Conservation (phyloP, 2,888 invertebrate genomes). For the Tipula vernalis region DNA sequence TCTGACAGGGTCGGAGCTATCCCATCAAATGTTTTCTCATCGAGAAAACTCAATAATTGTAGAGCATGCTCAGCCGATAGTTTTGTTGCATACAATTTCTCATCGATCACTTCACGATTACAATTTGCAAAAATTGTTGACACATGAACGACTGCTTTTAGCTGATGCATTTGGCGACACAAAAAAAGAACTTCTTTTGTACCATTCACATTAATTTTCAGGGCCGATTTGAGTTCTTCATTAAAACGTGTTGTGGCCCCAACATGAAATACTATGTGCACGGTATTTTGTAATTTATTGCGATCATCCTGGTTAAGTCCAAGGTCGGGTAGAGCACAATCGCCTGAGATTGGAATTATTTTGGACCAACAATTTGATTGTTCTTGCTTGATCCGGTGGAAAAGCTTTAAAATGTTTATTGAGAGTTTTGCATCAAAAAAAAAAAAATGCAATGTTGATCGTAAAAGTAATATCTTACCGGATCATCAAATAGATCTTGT, state of each 20-base stretch:
- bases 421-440: neutral
- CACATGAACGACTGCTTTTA: slow-evolving; percentile 50
- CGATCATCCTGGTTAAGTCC: slow-evolving; percentile 31
- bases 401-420: slow-evolving; percentile 12
- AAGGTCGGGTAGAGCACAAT: slow-evolving; percentile 28
- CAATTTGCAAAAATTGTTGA: slow-evolving; percentile 60
- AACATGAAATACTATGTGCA: slow-evolving; percentile 62
- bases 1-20: slow-evolving; percentile 29
- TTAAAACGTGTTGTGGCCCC: slow-evolving; percentile 80
- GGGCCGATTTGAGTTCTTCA: slow-evolving; percentile 53
- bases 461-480: slow-evolving; percentile 32
- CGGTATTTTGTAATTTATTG: slow-evolving; percentile 24
- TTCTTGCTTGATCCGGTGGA: slow-evolving; percentile 19
- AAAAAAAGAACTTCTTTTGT: slow-evolving; percentile 50
- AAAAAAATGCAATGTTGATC: neutral
- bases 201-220: slow-evolving; percentile 55
- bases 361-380: slow-evolving; percentile 29
- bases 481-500: slow-evolving; percentile 53
- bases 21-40: slow-evolving; percentile 28
- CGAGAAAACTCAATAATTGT: slow-evolving; percentile 25
- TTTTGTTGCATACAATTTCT: slow-evolving; percentile 31
- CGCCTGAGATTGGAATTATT: slow-evolving; percentile 32
- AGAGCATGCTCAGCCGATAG: slow-evolving; percentile 29
- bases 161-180: slow-evolving; percentile 46
- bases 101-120: slow-evolving; percentile 28